Evolutionary conservation across 2,797 vertebrate species (phyloP), one percentile per base, ranked within the genome.

Genomic region (Echiichthys vipera): DNA sequence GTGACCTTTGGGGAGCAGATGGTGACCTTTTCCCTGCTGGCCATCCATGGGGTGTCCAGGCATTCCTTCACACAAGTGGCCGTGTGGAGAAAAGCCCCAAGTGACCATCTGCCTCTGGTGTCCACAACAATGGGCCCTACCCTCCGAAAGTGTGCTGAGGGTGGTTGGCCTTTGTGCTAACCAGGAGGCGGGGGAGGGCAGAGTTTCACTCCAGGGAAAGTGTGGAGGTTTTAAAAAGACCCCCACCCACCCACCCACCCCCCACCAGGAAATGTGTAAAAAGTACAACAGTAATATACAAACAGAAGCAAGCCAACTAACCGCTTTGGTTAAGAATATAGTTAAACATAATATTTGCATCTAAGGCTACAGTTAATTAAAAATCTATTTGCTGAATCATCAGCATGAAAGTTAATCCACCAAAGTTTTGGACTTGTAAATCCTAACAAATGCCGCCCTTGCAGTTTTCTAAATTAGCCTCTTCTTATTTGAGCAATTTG

Each of bases 91-190:
- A 89, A 74, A 68, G 83, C 45, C 55, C 82, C 77, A 80, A 90
- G 27, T 89, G 88, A 89, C 91, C 92, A 93, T 93, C 92, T 93
- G 92, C 85, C 90, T 85, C 71, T 54, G 51, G 77, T 86, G 80
- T 76, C 79, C 36, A 65, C 55, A 86, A 91, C 91, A 92, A 93
- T 89, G 79, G 70, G 49, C 75, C 49, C 71, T 78, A 77, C 78
- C 85, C 75, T 73, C 84, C 74, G 67, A 80, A 91, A 90, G 91
- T 91, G 90, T 92, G 90, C 82, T 85, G 67, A 77, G 73, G 84
- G 71, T 55, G 62, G 54, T 27, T 36, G 65, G 83, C 77, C 76
- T 87, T 92, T 91, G 88, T 87, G 77, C 37, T 20, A 55, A 39
- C 27, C 34, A 14, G 57, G 75, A 65, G 32, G 49, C 46, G 73